Percentiles rank a stretch among this genome's conserved stretches.
Evolutionary conservation across 2,888 invertebrate genomes (phyloP).

Genomic region (Cryptocheilus praepositus): DNA sequence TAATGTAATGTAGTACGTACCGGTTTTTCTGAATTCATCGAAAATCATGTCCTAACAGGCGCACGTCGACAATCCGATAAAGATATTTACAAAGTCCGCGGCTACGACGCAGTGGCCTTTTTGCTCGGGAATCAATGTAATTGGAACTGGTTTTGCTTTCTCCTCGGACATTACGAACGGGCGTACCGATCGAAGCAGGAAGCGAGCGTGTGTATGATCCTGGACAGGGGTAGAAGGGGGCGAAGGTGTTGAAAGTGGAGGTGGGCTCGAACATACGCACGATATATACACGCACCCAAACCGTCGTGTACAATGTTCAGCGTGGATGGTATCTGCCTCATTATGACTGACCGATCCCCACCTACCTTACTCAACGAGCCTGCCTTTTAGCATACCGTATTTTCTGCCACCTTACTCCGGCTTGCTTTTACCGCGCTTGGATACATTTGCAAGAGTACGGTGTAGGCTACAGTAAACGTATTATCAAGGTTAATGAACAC

Average conservation of each 20-base stretch:
- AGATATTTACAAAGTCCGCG: no score
- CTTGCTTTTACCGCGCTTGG: neutral
- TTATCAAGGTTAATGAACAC: no score
- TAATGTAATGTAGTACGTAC: no score
- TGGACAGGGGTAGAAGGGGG: neutral
- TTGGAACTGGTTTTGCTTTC: conserved; percentile 14
- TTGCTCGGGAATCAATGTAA: conserved; percentile 5
- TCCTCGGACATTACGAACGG: conserved; percentile 4
- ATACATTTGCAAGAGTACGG: neutral
- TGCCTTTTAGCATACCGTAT: no score
- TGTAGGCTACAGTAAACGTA: no score
- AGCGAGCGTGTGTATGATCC: conserved; percentile 10
- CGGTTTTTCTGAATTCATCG: no score
- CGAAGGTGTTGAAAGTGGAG: conserved; percentile 27
- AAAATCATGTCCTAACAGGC: no score
- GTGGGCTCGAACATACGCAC: conserved; percentile 23
- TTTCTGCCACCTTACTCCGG: no score
- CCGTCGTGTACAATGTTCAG: conserved; percentile 5
- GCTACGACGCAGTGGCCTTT: neutral
- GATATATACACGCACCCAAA: conserved; percentile 19
- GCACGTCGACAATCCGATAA: no score
- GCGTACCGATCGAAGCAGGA: conserved; percentile 14
- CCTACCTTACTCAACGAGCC: neutral
- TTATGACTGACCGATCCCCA: neutral
- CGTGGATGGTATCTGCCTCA: neutral